These are phyloP conservation scores for Phoenoteleia sp. DNA, from an alignment of 2,888 invertebrate genomes.

Conservation along the genomic window DNA sequence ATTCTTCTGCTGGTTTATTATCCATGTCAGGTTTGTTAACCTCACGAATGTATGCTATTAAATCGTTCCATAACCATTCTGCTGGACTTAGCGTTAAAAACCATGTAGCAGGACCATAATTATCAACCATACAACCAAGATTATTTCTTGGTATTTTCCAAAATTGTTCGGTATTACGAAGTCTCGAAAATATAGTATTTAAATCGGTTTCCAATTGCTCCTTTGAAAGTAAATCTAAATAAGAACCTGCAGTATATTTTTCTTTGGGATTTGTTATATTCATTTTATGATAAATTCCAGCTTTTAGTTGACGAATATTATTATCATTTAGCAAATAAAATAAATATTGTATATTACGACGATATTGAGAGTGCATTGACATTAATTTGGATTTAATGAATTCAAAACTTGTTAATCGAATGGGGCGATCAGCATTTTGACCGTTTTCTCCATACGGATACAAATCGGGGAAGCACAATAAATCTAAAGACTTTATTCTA, in stretches of 20 bases:
- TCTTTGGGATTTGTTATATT: conserved; percentile 61
- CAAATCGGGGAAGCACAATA: no score
- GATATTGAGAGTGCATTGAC: conserved; percentile 76
- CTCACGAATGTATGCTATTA: conserved; percentile 4
- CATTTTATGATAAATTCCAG: conserved; percentile 54
- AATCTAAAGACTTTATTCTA: conserved; percentile 67
- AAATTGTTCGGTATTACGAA: conserved; percentile 73
- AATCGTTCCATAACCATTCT: no score
- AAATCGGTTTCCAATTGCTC: no score
- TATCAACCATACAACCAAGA: no score
- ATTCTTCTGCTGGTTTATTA: conserved; percentile 68
- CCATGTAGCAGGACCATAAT: no score
- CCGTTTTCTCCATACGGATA: no score
- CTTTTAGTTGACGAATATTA: conserved; percentile 73
- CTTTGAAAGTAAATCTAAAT: conserved; percentile 15
- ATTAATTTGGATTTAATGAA: no score
- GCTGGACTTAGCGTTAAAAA: no score
- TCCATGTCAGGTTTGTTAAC: conserved; percentile 55
- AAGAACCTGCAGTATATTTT: conserved; percentile 33
- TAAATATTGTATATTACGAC: conserved; percentile 74
- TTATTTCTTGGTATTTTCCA: no score
- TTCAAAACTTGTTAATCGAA: conserved; percentile 68
- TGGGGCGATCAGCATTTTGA: conserved; percentile 59
- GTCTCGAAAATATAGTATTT: conserved; percentile 66
- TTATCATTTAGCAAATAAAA: no score